Conservation (phyloP, 2,113 vertebrate genomes). For the Pungitius pungitius region DNA sequence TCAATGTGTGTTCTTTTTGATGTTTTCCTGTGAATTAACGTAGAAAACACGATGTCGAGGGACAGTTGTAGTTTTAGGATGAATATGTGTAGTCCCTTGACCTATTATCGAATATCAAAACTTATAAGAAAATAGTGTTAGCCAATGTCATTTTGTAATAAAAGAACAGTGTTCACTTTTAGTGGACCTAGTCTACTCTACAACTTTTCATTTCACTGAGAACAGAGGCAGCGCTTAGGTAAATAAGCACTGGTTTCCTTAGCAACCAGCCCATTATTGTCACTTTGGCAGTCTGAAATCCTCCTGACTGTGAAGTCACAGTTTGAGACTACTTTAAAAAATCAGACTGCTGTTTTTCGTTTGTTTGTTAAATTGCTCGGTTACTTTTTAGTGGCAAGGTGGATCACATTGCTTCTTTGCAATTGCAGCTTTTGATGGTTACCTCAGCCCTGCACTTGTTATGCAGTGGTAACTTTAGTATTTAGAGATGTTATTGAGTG, state of each 20-base stretch:
- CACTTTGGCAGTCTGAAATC: not conserved
- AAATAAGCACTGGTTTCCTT: constrained; percentile 5
- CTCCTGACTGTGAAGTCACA: constrained; percentile 12
- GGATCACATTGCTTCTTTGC: not conserved
- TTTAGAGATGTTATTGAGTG: not conserved
- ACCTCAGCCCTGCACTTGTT: not conserved
- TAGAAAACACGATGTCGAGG: not conserved
- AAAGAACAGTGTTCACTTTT: not conserved
- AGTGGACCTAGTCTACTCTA: no score
- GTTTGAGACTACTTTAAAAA: constrained; percentile 1
- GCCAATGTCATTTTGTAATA: not conserved
- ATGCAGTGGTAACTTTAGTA: not conserved
- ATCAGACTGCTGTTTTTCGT: not conserved
- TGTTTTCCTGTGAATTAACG: not conserved
- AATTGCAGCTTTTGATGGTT: not conserved
- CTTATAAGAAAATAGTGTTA: no score
- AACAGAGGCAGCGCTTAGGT: not conserved
- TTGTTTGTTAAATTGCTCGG: constrained; percentile 1
- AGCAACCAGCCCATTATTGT: not conserved
- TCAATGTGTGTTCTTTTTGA: not conserved
- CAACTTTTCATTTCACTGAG: constrained; percentile 5
- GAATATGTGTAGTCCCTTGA: not conserved
- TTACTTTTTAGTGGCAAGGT: constrained; percentile 4
- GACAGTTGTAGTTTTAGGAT: not conserved
- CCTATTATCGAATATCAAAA: not conserved